Conservation (phyloP, 2,888 invertebrate genomes). For the Tyria jacobaeae region DNA sequence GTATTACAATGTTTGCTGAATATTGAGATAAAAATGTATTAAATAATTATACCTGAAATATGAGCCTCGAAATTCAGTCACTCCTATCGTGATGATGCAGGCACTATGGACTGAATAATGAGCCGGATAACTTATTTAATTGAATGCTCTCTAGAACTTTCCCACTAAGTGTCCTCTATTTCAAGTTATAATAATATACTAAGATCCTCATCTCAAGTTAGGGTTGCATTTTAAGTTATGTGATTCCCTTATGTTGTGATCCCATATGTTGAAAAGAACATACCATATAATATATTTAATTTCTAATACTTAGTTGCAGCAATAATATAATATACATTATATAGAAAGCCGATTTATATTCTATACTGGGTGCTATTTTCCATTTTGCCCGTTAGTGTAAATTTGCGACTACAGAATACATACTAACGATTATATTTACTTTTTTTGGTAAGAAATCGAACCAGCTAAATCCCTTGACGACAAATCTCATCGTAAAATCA, state of each 20-base stretch:
- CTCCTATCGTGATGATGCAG: constrained; percentile 28
- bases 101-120: constrained; percentile 10
- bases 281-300: too few relatives aligned
- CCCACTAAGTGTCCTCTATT: constrained; percentile 15
- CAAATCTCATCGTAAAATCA: too few relatives aligned
- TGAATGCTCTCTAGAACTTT: constrained; percentile 15
- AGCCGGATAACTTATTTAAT: constrained; percentile 19
- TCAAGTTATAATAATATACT: constrained; percentile 4
- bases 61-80: constrained; percentile 17
- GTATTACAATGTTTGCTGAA: constrained; percentile 51
- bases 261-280: too few relatives aligned
- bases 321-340: neutral
- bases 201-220: neutral
- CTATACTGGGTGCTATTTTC: neutral
- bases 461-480: neutral
- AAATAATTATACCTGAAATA: constrained; percentile 11
- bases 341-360: neutral
- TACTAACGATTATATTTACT: neutral
- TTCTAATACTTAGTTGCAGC: too few relatives aligned
- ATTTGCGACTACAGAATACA: neutral
- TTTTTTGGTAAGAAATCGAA: neutral
- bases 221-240: neutral
- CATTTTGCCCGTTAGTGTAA: neutral
- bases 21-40: constrained; percentile 28
- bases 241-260: constrained; percentile 1